Evolutionary conservation across 2,113 vertebrate genomes (phyloP), one percentile per base, ranked within the genome.

Genomic region (Cheilinus undulatus): DNA sequence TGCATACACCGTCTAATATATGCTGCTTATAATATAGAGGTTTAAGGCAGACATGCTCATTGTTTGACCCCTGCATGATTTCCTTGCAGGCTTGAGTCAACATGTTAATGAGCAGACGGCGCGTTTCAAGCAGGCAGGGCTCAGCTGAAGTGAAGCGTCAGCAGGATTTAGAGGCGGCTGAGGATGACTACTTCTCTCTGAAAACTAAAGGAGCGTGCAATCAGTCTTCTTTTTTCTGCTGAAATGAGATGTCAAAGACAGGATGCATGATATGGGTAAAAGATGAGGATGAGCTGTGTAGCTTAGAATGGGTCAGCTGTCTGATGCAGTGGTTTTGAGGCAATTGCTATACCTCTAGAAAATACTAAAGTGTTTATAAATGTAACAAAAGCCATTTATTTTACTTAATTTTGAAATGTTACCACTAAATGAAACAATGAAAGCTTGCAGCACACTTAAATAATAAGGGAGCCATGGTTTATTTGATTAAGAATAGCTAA

Each of bases 71-170:
- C 22, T 78, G 54, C 66, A 52, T 48, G 53, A 73, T 67, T 70
- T 58, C 69, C 72, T 74, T 67, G 49, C 49, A 69, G 63, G 73
- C 69, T 69, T 23, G 24, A 76, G 73, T 80, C 70, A 76, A 79
- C 68, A 65, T 64, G 63, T 65, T 79, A 49, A 74, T 36, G 74
- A 69, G 54, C 80, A 40, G 2, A 6, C 42, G 50, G 69, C 15
- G 43, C 66, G 81, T 81, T 26, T 36, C 34, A 69, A 63, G 50
- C 63, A 54, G 62, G 48, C 52, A 27, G 60, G 36, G 70, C 52
- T 71, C 63, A 43, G 70, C 45, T 49, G 56, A 69, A 73, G 66
- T 71, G 60, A 72, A 69, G 69, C 23, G 59, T 84, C 78, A 78
- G 85, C 61, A 36, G 32, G 58, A 51, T 59, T 28, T 5, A 38